Evolutionary conservation across 92 coral and sea anemone genomes (phyloP).

Genomic region (Parazoanthus darwini): DNA sequence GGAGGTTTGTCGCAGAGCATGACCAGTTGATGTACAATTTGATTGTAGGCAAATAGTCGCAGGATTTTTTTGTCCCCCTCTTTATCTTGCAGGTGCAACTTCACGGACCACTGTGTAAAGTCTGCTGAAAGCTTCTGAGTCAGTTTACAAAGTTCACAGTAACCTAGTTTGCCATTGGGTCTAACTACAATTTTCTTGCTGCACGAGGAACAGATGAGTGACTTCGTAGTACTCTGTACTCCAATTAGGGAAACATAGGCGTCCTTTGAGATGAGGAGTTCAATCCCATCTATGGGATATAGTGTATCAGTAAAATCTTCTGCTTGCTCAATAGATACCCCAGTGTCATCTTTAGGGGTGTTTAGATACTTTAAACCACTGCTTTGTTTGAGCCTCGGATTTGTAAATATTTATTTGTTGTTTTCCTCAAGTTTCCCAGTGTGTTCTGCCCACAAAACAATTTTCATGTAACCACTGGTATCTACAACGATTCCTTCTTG

Average conservation of each 20-base stretch:
- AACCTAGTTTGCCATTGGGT: constrained; percentile 18
- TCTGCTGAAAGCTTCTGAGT: constrained; percentile 25
- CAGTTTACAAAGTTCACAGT: constrained; percentile 15
- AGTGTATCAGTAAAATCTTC: constrained; percentile 13
- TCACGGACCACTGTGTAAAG: constrained; percentile 5
- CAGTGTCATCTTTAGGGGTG: constrained; percentile 32
- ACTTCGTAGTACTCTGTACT: not conserved
- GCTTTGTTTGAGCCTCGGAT: constrained; percentile 44
- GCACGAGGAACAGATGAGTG: not conserved
- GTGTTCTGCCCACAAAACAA: constrained; percentile 43
- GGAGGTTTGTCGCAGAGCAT: constrained; percentile 14
- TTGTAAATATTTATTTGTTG: constrained; percentile 39
- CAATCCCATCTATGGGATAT: constrained; percentile 20
- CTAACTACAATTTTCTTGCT: not conserved
- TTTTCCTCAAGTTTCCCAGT: constrained; percentile 38
- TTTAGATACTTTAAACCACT: constrained; percentile 43
- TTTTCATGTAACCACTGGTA: constrained; percentile 12
- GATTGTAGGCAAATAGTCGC: constrained; percentile 21
- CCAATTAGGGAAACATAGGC: not conserved
- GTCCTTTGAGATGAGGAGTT: not conserved
- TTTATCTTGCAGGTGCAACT: constrained; percentile 30
- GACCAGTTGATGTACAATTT: constrained; percentile 8
- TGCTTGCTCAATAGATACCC: constrained; percentile 24
- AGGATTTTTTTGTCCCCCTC: constrained; percentile 7
- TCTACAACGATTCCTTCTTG: constrained; percentile 26